A percentile compares a stretch with the other conserved stretches of the same genome.
Evolutionary conservation across 2,797 vertebrate genomes (phyloP).

Genomic region (Cossypha heuglini): DNA sequence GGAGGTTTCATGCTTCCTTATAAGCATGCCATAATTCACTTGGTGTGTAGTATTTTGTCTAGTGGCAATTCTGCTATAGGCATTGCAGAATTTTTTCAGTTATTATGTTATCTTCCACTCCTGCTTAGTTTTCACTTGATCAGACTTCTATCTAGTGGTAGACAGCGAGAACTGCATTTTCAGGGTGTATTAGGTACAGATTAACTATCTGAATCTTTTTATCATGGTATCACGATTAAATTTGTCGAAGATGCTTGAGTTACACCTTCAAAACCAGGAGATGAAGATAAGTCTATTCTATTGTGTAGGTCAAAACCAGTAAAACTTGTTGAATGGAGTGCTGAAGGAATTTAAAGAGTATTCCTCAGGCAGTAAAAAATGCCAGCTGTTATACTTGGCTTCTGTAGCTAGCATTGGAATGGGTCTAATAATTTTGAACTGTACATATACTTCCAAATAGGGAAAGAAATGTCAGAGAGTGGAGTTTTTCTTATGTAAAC

Average conservation of each 20-base stretch:
- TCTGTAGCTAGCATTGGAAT: neutral
- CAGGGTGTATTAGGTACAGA: neutral
- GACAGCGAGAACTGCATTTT: conserved; percentile 32
- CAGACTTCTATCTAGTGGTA: conserved; percentile 59
- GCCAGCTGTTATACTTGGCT: neutral
- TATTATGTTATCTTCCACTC: neutral
- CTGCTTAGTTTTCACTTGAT: conserved; percentile 3
- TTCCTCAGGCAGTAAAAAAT: neutral
- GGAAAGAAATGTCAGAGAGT: neutral
- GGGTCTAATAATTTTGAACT: neutral
- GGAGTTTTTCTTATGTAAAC: neutral
- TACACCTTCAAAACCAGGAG: neutral
- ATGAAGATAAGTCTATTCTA: rapidly evolving
- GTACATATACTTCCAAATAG: neutral
- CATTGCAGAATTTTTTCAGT: neutral
- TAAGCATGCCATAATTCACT: neutral
- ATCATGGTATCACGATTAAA: neutral
- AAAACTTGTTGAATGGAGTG: neutral
- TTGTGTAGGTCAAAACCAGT: neutral
- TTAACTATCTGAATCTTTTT: neutral
- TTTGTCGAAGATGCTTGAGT: neutral
- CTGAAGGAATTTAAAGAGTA: neutral
- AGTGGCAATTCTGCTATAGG: neutral
- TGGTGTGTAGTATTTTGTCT: neutral
- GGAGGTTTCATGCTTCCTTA: neutral